These are phyloP conservation scores for Phyllostomus discolor DNA, from an alignment of 2,113 vertebrate genomes.

Conservation along the genomic window DNA sequence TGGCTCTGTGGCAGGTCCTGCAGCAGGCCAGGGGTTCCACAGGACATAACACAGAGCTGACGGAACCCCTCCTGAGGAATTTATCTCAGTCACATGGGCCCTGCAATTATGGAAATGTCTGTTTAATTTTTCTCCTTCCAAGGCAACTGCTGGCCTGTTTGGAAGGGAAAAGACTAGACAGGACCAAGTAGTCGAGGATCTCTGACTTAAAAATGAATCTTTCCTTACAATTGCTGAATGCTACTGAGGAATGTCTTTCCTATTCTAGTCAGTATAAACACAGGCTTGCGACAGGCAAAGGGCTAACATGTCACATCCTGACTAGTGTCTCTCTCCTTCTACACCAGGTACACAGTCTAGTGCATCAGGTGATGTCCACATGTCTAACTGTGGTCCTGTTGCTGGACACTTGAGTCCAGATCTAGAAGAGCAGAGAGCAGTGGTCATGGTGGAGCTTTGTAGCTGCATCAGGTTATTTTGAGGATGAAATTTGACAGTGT, in stretches of 20 bases:
- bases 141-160: not conserved
- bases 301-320: not conserved
- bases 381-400: not conserved
- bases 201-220: not conserved
- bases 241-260: not conserved
- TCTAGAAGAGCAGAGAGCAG: not conserved
- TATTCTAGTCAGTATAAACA: not conserved
- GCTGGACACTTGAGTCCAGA: not conserved
- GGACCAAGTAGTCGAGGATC: not conserved
- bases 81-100: not conserved
- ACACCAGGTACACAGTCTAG: not conserved
- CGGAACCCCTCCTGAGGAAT: not conserved
- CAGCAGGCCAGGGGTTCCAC: not conserved
- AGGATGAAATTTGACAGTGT: not conserved
- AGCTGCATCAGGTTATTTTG: not conserved
- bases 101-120: not conserved
- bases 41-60: not conserved
- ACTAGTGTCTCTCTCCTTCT: not conserved
- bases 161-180: not conserved
- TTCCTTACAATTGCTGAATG: not conserved
- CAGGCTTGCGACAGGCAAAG: not conserved
- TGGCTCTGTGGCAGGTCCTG: not conserved
- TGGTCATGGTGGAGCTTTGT: not conserved
- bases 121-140: not conserved
- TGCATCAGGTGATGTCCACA: not conserved